phyloP scores from a whole-genome alignment of 2,113 vertebrate species.

The Gasterosteus aculeatus region DNA sequence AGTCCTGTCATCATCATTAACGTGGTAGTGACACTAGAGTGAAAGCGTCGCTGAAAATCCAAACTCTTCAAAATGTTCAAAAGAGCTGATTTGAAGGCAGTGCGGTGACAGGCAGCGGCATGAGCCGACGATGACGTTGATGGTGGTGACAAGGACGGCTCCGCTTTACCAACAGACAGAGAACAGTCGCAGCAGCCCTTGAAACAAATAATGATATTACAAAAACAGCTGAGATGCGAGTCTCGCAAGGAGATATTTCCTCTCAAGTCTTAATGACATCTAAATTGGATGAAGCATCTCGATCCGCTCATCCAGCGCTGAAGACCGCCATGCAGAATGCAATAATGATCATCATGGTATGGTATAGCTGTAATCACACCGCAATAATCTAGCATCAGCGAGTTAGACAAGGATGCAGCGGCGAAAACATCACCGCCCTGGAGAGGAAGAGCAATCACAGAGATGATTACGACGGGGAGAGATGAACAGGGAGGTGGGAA shows the following conservation, averaged over 20 bases:
- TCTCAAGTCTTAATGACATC: constrained; percentile 76
- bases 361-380: constrained; percentile 73
- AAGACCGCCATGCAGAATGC: constrained; percentile 70
- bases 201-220: constrained; percentile 32
- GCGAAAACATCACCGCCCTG: constrained; percentile 66
- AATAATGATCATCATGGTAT: constrained; percentile 74
- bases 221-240: constrained; percentile 52
- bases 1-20: constrained; percentile 58
- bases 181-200: constrained; percentile 18
- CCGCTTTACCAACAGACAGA: constrained; percentile 35
- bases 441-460: constrained; percentile 77
- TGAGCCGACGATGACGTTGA: constrained; percentile 21
- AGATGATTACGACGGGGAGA: constrained; percentile 67
- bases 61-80: constrained; percentile 49
- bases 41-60: constrained; percentile 46
- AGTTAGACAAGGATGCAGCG: constrained; percentile 72
- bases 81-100: constrained; percentile 37
- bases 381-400: constrained; percentile 75
- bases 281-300: constrained; percentile 78
- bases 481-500: constrained; percentile 35
- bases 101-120: constrained; percentile 17
- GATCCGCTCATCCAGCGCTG: constrained; percentile 61
- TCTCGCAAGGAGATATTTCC: constrained; percentile 55
- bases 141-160: constrained; percentile 21
- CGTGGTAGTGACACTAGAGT: constrained; percentile 56